Base-by-base conservation (phyloP, 2,888 invertebrate species). In the Cyrtodaria siliqua region DNA sequence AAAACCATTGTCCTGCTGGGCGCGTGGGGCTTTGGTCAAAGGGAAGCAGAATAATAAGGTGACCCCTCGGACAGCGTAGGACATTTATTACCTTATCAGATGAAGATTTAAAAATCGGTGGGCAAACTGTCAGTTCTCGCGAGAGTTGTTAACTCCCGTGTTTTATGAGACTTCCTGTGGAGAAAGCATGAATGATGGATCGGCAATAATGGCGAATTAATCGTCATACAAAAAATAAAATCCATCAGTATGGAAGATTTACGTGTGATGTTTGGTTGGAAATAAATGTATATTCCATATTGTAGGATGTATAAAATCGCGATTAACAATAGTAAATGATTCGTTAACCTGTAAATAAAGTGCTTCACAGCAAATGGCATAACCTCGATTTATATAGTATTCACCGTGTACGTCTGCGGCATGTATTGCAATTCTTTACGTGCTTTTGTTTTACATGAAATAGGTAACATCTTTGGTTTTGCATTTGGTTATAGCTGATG, bases 11-110 rank as follows among this genome's bases (percentile, higher is more conserved):
- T 27, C 75, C 68, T 27, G 55, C 64, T 49, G 75, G 55, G 57
- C 52, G 59, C 75, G 52, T 69, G 69, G 59, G 69, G 47, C 33
- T 47, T 29, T 38, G 29, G 47, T 69, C 69, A 75, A 75, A 75
- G 60, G 69, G 40, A 55, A 69, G 68, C 63, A 64, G 69, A 60
- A 53, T 60, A 64, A 33, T 75, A 69, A 75, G 69, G 69, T 75
- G 75, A 75, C 67, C 74, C 74, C 68, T 50, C 33, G 52, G 74
- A 74, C 56, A n/a, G 49, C 26, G 47, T 29, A 59, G 49, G 57
- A 49, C 72, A 42, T 74, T 74, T 74, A 74, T 74, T 63, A 53
- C 56, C 50, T 50, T 63, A 68, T 74, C 68, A 57, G 66, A 66
- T 66, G n/a, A 40, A 38, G 40, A 23, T 49, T 26, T 33, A 49